Conservation (phyloP, 2,797 vertebrate genomes). For the Chrosomus eos region DNA sequence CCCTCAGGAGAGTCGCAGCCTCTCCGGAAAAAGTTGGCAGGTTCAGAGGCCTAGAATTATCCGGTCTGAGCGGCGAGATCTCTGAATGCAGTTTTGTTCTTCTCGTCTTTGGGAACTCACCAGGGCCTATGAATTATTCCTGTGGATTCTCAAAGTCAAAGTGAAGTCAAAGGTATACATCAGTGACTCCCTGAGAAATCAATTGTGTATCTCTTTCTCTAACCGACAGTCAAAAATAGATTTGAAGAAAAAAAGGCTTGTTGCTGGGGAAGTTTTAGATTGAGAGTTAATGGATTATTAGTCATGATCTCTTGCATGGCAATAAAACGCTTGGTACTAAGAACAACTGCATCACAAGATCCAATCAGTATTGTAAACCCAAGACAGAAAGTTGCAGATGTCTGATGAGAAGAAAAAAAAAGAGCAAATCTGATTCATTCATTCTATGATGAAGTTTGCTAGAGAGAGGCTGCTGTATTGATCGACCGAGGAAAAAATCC, state of each 20-base stretch:
- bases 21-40: constrained; percentile 51
- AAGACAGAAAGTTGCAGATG: constrained; percentile 79
- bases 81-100: constrained; percentile 75
- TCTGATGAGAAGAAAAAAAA: constrained; percentile 65
- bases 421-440: constrained; percentile 50
- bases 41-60: constrained; percentile 67
- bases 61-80: constrained; percentile 70
- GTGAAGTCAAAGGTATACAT: constrained; percentile 78
- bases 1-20: constrained; percentile 63
- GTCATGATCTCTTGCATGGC: constrained; percentile 60
- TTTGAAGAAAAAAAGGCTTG: constrained; percentile 63
- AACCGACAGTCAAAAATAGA: constrained; percentile 52
- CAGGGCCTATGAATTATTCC: constrained; percentile 80
- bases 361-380: constrained; percentile 74
- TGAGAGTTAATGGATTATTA: constrained; percentile 61
- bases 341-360: constrained; percentile 57
- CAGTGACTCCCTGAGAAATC: constrained; percentile 65
- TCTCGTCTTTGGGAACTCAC: constrained; percentile 70
- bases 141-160: constrained; percentile 80
- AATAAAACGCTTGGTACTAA: constrained; percentile 56
- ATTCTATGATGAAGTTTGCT: constrained; percentile 65
- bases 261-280: constrained; percentile 53
- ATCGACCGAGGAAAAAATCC: constrained; percentile 68
- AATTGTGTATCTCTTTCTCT: constrained; percentile 54
- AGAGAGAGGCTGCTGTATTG: constrained; percentile 66